phyloP scores from a whole-genome alignment of 2,113 vertebrate genomes.

The Emydocephalus ijimae region DNA sequence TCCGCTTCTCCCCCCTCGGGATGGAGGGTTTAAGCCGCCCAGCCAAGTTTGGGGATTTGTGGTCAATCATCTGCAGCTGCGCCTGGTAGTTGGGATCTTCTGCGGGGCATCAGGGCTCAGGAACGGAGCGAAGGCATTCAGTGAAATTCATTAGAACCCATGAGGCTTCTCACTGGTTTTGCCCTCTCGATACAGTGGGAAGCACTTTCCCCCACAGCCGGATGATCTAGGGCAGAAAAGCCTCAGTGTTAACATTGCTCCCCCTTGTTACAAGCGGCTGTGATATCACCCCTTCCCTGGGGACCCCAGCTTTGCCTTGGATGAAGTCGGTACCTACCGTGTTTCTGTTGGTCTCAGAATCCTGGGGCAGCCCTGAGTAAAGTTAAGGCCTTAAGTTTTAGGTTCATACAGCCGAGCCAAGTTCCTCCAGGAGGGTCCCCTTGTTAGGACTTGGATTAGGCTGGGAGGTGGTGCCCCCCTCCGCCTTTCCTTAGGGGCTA shows the following conservation, averaged over 20 bases:
- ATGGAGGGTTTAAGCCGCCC: accelerated
- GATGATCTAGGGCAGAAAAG: not conserved
- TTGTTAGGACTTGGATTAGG: too few species aligned
- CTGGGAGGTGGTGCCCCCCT: too few species aligned
- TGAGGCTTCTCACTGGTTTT: not conserved
- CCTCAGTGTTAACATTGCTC: not conserved
- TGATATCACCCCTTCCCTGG: too few species aligned
- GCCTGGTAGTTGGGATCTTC: not conserved
- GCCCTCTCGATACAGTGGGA: not conserved
- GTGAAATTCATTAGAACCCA: not conserved
- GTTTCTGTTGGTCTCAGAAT: too few species aligned
- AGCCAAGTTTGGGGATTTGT: not conserved
- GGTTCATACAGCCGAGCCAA: too few species aligned
- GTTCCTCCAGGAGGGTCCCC: too few species aligned
- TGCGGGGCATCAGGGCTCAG: too few species aligned
- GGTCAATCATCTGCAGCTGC: conserved; percentile 2
- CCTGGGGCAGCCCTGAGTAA: too few species aligned
- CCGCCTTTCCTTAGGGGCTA: not conserved
- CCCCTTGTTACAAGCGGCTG: too few species aligned
- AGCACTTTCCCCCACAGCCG: not conserved
- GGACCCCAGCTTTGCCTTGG: too few species aligned
- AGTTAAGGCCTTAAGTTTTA: too few species aligned
- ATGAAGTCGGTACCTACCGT: too few species aligned
- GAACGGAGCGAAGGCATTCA: not conserved
- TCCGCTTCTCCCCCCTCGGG: accelerated